Percentiles rank a stretch among this genome's conserved stretches.
phyloP scores from a whole-genome alignment of 2,888 invertebrate genomes.

The Campaea margaritaria region DNA sequence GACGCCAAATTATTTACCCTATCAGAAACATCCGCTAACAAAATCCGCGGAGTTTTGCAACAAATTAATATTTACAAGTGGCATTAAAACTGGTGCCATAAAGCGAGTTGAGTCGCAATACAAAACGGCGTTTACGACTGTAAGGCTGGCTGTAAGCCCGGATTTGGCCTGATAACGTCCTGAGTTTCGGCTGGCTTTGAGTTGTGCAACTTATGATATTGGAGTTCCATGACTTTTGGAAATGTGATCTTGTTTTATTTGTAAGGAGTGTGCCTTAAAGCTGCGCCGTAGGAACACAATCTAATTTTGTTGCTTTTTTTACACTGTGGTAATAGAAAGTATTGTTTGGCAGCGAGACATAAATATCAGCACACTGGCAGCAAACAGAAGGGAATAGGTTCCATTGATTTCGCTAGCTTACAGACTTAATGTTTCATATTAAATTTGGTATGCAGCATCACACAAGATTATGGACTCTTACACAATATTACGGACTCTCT shows the following conservation, averaged over 20 bases:
- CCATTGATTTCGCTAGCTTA: no score
- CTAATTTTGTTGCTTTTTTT: no score
- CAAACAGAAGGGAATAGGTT: no score
- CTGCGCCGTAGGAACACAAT: no score
- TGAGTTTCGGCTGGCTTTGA: constrained; percentile 10
- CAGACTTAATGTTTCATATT: no score
- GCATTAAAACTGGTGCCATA: constrained; percentile 46
- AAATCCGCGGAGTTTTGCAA: constrained; percentile 44
- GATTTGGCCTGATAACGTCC: constrained; percentile 24
- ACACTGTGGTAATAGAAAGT: no score
- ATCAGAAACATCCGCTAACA: constrained; percentile 42
- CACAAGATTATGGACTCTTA: no score
- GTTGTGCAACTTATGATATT: constrained; percentile 10
- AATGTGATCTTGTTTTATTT: constrained; percentile 6
- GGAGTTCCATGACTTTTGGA: constrained; percentile 2
- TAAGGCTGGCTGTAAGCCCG: constrained; percentile 30
- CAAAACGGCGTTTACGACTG: constrained; percentile 49
- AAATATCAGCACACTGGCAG: no score
- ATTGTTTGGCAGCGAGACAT: no score
- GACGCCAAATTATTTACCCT: constrained; percentile 39
- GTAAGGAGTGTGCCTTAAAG: no score
- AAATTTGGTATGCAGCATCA: no score
- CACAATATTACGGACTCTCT: no score
- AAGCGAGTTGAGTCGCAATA: constrained; percentile 40
- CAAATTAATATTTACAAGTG: constrained; percentile 53